Conservation (phyloP, 2,113 vertebrate genomes). For the Zonotrichia leucophrys region DNA sequence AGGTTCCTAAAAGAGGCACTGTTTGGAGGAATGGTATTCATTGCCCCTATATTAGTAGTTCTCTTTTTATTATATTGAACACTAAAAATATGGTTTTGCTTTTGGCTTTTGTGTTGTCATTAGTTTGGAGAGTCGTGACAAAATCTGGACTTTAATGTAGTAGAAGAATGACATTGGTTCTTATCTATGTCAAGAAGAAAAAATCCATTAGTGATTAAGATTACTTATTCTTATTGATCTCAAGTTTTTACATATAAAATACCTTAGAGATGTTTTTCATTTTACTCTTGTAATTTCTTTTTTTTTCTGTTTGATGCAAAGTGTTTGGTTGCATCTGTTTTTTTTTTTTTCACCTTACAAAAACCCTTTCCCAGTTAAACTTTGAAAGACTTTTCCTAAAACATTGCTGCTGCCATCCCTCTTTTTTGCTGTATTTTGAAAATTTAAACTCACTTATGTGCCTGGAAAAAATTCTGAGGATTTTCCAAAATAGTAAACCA, state of each 20-base stretch:
- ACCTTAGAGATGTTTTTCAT: background rate
- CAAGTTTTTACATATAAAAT: background rate
- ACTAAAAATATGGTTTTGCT: background rate
- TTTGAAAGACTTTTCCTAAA: background rate
- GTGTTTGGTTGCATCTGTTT: background rate
- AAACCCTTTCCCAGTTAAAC: background rate
- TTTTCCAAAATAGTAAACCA: background rate
- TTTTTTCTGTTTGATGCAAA: background rate
- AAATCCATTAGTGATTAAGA: background rate
- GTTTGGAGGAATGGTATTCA: background rate
- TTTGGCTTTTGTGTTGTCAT: background rate
- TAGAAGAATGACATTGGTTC: background rate
- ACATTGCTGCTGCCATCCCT: background rate
- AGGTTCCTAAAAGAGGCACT: background rate
- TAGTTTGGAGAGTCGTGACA: background rate
- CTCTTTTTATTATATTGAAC: background rate
- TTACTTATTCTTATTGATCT: background rate
- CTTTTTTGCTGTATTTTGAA: background rate
- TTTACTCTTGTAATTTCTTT: background rate
- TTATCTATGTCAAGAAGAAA: background rate
- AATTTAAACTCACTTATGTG: background rate
- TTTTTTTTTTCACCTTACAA: background rate
- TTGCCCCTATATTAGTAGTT: background rate
- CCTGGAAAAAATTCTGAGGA: background rate
- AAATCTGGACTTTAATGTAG: background rate